These are phyloP conservation scores for Polydesmus complanatus DNA, from an alignment of 2,888 invertebrate species.

Conservation along the genomic window DNA sequence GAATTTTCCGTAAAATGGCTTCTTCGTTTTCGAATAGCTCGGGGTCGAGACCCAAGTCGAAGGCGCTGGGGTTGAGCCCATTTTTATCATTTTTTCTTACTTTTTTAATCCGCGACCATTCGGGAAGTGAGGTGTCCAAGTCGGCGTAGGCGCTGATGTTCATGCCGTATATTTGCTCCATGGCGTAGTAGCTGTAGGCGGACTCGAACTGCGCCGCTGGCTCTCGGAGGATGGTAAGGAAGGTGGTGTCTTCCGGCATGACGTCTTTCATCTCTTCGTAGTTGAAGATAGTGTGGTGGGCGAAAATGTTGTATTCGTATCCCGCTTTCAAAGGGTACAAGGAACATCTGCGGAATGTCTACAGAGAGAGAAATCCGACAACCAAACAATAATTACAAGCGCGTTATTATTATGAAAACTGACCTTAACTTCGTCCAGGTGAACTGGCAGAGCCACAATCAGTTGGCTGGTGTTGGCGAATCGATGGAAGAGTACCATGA, in stretches of 20 bases:
- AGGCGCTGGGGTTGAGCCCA: slow-evolving; percentile 15
- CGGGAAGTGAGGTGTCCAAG: background rate
- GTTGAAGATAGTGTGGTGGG: slow-evolving; percentile 19
- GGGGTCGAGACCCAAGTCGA: slow-evolving; percentile 11
- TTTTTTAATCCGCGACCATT: background rate
- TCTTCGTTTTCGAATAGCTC: background rate
- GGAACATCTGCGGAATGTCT: too few species aligned
- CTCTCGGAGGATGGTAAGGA: slow-evolving; percentile 19
- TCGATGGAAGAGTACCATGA: too few species aligned
- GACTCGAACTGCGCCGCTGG: slow-evolving; percentile 19
- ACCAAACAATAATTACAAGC: too few species aligned
- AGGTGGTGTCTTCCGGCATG: slow-evolving; percentile 16
- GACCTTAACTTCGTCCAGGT: too few species aligned
- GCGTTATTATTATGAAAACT: too few species aligned
- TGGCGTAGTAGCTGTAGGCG: background rate
- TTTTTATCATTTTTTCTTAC: too few species aligned
- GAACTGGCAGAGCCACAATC: too few species aligned
- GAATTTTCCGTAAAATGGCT: background rate
- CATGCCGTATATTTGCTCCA: background rate
- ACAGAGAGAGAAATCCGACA: too few species aligned
- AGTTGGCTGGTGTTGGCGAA: too few species aligned
- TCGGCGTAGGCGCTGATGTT: background rate
- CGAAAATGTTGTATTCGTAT: slow-evolving; percentile 18
- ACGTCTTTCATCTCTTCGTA: slow-evolving; percentile 7
- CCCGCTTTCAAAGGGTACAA: too few species aligned